These are phyloP conservation scores for Anguilla marmorata DNA, from an alignment of 2,797 vertebrate genomes.

Conservation along the genomic window DNA sequence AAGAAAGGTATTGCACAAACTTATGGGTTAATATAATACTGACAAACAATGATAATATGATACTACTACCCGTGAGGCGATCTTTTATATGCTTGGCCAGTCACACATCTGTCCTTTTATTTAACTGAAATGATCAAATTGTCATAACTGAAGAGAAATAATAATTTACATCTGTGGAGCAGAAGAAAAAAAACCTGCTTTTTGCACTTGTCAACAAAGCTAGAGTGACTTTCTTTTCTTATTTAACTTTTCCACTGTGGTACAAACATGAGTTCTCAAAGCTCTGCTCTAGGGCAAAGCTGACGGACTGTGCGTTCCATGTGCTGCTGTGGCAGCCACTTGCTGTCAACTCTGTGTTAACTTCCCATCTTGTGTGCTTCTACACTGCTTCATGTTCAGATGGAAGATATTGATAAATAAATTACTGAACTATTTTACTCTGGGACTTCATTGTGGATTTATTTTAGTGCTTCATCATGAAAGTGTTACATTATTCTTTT, in stretches of 20 bases:
- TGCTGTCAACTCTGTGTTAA: constrained; percentile 64
- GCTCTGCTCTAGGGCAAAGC: constrained; percentile 65
- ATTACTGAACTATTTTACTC: constrained; percentile 70
- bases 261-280: constrained; percentile 59
- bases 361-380: constrained; percentile 68
- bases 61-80: constrained; percentile 48
- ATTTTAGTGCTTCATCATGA: neutral
- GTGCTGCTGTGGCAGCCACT: constrained; percentile 70
- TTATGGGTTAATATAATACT: constrained; percentile 44
- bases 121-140: constrained; percentile 49
- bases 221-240: constrained; percentile 61
- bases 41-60: constrained; percentile 44
- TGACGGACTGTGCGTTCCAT: constrained; percentile 68
- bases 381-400: constrained; percentile 75
- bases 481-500: neutral
- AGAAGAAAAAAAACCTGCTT: constrained; percentile 46
- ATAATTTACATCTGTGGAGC: constrained; percentile 45
- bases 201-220: constrained; percentile 64
- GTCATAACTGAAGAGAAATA: constrained; percentile 30
- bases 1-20: constrained; percentile 79
- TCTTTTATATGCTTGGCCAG: constrained; percentile 62
- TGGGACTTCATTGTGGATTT: constrained; percentile 29
- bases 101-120: constrained; percentile 53
- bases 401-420: constrained; percentile 69
- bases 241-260: constrained; percentile 46